Conservation (phyloP, 2,113 vertebrate genomes). For the Calidris pugnax region DNA sequence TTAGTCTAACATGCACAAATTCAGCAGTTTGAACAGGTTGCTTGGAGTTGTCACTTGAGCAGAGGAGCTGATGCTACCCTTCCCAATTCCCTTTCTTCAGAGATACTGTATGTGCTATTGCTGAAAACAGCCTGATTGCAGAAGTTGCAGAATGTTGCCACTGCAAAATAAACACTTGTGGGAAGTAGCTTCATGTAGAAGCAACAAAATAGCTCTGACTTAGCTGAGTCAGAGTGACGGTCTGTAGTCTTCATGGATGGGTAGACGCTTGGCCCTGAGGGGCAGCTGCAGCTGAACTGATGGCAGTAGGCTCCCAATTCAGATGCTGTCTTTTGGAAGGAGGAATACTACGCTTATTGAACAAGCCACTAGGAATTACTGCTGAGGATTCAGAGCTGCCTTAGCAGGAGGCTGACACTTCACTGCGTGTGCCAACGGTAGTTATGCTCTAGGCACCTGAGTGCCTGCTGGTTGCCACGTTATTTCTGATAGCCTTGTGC, state of each 20-base stretch:
- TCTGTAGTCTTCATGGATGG: neutral
- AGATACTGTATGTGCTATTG: neutral
- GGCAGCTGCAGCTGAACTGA: neutral
- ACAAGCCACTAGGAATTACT: neutral
- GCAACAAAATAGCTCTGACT: neutral
- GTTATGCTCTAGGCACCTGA: neutral
- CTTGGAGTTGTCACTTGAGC: neutral
- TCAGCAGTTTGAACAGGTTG: neutral
- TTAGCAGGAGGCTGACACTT: neutral
- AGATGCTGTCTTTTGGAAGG: neutral
- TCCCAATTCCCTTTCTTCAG: neutral
- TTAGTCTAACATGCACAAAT: neutral
- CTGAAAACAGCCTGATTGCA: neutral
- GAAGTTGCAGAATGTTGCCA: neutral
- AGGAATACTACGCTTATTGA: neutral
- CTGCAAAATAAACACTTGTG: neutral
- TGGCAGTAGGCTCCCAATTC: neutral
- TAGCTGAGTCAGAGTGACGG: neutral
- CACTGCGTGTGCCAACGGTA: accelerated
- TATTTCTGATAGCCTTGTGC: neutral
- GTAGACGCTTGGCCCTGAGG: neutral
- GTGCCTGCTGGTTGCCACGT: neutral
- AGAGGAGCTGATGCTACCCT: neutral
- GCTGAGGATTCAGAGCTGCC: neutral
- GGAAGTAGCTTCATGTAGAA: neutral